Percentiles rank a stretch among this genome's conserved stretches.
Conservation (phyloP, 2,888 invertebrate genomes). For the Trachelus tabidus region DNA sequence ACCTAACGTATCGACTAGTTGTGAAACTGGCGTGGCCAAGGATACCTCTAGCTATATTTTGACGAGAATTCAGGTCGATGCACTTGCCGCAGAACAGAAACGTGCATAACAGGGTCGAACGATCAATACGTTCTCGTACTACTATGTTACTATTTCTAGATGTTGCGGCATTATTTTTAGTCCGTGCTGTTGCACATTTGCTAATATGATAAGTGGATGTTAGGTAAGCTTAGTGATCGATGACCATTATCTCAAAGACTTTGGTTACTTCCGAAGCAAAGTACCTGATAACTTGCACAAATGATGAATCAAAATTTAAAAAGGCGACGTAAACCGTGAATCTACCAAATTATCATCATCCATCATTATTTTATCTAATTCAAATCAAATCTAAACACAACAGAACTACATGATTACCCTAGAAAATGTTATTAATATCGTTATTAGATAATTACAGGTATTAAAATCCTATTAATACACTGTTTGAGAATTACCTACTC, state of each 20-base stretch:
- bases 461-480: neutral
- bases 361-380: neutral
- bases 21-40: neutral
- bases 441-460: too few relatives aligned
- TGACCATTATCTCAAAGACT: neutral
- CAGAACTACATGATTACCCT: neutral
- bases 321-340: too few relatives aligned
- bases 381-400: neutral
- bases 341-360: neutral
- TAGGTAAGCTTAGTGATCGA: neutral
- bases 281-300: too few relatives aligned
- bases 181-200: neutral
- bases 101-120: slow-evolving; percentile 34
- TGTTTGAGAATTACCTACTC: neutral
- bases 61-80: slow-evolving; percentile 46
- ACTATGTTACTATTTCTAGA: slow-evolving; percentile 38
- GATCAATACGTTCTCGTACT: slow-evolving; percentile 41
- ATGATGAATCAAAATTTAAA: too few relatives aligned
- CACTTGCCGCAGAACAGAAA: slow-evolving; percentile 31
- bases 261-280: neutral
- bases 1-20: neutral
- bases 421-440: neutral
- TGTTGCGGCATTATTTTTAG: slow-evolving; percentile 30
- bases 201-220: neutral
- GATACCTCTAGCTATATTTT: neutral